A percentile compares a stretch with the other conserved stretches of the same genome.
phyloP scores from a whole-genome alignment of 1,140 invertebrate species.

The Bombus haemorrhoidalis region DNA sequence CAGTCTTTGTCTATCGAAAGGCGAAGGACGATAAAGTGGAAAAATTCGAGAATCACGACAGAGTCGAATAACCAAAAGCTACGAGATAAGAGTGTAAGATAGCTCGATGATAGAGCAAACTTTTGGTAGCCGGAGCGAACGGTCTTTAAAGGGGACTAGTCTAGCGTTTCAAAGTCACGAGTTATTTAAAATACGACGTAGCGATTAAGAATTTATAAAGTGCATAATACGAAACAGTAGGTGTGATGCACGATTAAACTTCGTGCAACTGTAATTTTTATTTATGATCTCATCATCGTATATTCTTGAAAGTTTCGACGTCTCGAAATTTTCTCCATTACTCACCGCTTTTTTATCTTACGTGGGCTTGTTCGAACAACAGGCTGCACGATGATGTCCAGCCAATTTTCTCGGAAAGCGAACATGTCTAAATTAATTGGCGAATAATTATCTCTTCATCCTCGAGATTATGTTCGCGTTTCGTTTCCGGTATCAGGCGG shows the following conservation, averaged over 20 bases:
- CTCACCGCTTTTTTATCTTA: background rate
- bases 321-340: background rate
- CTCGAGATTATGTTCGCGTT: no score
- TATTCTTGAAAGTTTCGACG: background rate
- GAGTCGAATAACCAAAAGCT: background rate
- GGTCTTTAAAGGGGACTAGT: no score
- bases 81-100: no score
- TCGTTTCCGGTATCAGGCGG: no score
- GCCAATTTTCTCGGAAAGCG: no score
- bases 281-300: background rate
- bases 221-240: background rate
- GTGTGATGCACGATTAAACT: background rate
- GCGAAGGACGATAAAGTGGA: no score
- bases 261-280: background rate
- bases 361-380: background rate
- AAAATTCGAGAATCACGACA: background rate
- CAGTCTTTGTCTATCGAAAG: background rate
- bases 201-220: background rate
- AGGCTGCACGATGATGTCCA: no score
- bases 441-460: no score
- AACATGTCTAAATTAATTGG: no score
- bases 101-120: no score
- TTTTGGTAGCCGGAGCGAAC: no score
- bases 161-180: no score
- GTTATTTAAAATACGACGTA: background rate